Evolutionary conservation across 2,113 vertebrate species (phyloP), one percentile per base, ranked within the genome.

Genomic region (Chaetops frenatus): DNA sequence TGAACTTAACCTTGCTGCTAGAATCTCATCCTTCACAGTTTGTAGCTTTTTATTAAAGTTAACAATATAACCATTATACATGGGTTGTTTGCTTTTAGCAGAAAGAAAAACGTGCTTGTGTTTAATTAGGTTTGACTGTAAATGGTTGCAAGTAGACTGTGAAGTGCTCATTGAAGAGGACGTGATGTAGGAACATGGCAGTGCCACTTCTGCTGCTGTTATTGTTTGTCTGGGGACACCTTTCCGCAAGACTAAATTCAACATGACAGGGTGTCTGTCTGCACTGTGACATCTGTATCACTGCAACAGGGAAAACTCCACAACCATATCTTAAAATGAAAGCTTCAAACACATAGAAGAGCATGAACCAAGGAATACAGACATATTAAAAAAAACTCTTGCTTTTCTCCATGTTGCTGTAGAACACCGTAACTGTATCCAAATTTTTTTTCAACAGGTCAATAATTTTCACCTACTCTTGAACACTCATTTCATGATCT

Each of bases 111-210:
- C 54, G 64, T 93, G 91, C 81, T 51, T 78, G 86, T 92, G 81
- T 93, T 95, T 97, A 96, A 97, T 95, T 95, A 94, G 95, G 72
- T 94, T 93, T 96, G 90, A 93, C 96, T 95, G 94, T 94, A 97
- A 95, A 96, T 92, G 90, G 71, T 35, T 93, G 90, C 92, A 95
- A 93, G 54, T 51, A 95, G 92, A 96, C 85, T 96, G 88, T 93
- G 95, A 95, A 94, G 92, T 83, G 88, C 72, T 96, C 76, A 88
- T 92, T 93, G 92, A 94, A 9, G 94, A 47, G 76, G 79, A 47
- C 0, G 51, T 54, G 86, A 73, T 66, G 91, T 20, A 70, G 88
- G 90, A 93, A 95, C 80, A 88, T 73, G 82, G 90, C 94, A 96
- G 86, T 58, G 51, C 74, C 95, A 93, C 92, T 93, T 88, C 3